phyloP scores from a whole-genome alignment of 1,140 invertebrate species.

The Drosophila pseudoobscura region DNA sequence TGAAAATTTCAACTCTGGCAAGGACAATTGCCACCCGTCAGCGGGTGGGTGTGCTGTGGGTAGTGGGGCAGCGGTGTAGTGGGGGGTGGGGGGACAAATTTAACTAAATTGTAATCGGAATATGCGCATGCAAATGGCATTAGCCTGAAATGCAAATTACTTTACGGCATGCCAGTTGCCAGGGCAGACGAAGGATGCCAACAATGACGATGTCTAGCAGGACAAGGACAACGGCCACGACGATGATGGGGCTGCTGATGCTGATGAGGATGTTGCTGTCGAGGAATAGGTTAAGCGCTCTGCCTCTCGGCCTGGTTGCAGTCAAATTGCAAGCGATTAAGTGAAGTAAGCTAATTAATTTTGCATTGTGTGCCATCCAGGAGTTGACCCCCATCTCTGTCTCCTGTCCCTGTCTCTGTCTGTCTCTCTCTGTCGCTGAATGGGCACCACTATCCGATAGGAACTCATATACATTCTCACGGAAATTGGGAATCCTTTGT shows the following conservation, averaged over 20 bases:
- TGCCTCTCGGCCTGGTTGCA: constrained; percentile 57
- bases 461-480: constrained; percentile 7
- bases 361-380: constrained; percentile 68
- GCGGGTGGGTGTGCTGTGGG: too few relatives aligned
- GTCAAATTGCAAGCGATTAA: constrained; percentile 79
- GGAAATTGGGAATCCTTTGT: constrained; percentile 48
- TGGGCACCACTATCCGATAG: constrained; percentile 31
- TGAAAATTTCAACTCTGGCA: constrained; percentile 71
- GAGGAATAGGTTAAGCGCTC: constrained; percentile 13
- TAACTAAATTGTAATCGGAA: constrained; percentile 81
- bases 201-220: too few relatives aligned
- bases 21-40: constrained; percentile 41
- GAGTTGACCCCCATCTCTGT: not conserved
- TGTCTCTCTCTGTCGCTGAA: constrained; percentile 18
- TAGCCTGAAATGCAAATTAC: constrained; percentile 79
- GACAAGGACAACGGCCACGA: constrained; percentile 21
- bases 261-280: constrained; percentile 1
- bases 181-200: constrained; percentile 35
- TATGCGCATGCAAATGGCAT: constrained; percentile 80
- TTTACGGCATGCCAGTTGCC: constrained; percentile 63
- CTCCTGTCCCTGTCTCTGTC: too few relatives aligned
- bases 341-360: constrained; percentile 81
- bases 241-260: not conserved
- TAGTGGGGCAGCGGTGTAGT: too few relatives aligned
- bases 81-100: constrained; percentile 51